These are phyloP conservation scores for Oxycera nigricornis DNA, from an alignment of 2,888 invertebrate genomes.

Conservation along the genomic window DNA sequence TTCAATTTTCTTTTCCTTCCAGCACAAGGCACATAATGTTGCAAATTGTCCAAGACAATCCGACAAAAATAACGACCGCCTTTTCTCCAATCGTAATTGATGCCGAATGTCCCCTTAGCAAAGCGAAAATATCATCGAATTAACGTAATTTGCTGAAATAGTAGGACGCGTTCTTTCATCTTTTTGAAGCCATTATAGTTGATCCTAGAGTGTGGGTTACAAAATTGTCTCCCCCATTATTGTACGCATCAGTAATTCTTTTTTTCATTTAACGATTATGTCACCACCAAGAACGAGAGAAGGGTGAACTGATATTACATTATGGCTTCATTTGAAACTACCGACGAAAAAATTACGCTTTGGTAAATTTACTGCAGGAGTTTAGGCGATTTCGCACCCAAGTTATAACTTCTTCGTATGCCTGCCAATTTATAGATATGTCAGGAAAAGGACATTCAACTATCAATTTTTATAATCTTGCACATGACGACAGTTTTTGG, in stretches of 20 bases:
- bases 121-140: too few species aligned
- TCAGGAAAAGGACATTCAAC: constrained; percentile 43
- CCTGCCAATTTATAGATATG: constrained; percentile 43
- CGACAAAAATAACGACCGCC: too few species aligned
- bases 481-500: constrained; percentile 46
- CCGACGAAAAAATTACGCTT: neutral
- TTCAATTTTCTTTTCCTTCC: too few species aligned
- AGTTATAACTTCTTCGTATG: neutral
- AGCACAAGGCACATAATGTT: too few species aligned
- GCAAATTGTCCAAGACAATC: too few species aligned
- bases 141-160: constrained; percentile 19
- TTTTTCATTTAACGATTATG: constrained; percentile 38
- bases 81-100: too few species aligned
- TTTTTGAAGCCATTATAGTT: neutral
- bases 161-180: constrained; percentile 25
- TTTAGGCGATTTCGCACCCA: neutral
- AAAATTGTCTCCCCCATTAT: neutral
- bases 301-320: constrained; percentile 35
- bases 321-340: constrained; percentile 41
- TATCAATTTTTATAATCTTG: constrained; percentile 47
- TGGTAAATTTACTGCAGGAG: neutral
- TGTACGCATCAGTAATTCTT: constrained; percentile 35
- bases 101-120: too few species aligned
- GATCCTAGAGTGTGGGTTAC: neutral
- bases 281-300: neutral